Base-by-base conservation (phyloP, 2,888 invertebrate genomes). In the Cephus pygmeus region DNA sequence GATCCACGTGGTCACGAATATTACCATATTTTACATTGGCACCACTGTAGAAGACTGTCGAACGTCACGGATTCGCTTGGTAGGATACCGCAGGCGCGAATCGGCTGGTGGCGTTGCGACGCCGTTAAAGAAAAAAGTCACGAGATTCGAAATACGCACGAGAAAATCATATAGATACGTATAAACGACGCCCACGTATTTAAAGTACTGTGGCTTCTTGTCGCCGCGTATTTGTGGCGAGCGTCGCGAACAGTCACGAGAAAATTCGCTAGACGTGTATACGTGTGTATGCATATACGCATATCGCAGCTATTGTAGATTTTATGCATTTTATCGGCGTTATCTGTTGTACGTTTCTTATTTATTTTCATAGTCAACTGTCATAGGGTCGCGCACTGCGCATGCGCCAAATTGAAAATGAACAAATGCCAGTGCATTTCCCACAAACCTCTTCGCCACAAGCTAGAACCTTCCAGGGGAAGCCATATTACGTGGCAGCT, bases 401-500 rank as follows among this genome's bases (percentile, higher is more conserved):
- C 40, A 40, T 40, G 40, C 40, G 40, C 15, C 40, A 15, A 40
- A 15, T 40, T 2, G 6, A 23, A 40, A 9, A 23, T 3, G 23
- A 56, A 56, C 6, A 23, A 23, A 9, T 23, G 9, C 23, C 56
- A 56, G 23, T 23, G 15, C 56, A 56, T 1, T 56, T 23, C 0
- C 23, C 23, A 56, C 56, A 23, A 23, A 56, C 56, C 56, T 9
- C 56, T 23, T 56, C 6, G 23, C 9, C 56, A 0, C 23, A 9
- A 56, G 56, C 2, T 9, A 9, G 78, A 82, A 81, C 80, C 79
- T 79, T 78, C 80, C 56, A 56, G 75, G 76, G 78, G 84, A 87
- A 87, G 84, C 83, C 83, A 78, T 85, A 87, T 74, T 81, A 79
- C 81, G 80, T 75, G 83, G 75, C 81, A 79, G 56, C 56, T 9